Conservation (phyloP, 2,113 vertebrate species). For the Phaethornis superciliosus region DNA sequence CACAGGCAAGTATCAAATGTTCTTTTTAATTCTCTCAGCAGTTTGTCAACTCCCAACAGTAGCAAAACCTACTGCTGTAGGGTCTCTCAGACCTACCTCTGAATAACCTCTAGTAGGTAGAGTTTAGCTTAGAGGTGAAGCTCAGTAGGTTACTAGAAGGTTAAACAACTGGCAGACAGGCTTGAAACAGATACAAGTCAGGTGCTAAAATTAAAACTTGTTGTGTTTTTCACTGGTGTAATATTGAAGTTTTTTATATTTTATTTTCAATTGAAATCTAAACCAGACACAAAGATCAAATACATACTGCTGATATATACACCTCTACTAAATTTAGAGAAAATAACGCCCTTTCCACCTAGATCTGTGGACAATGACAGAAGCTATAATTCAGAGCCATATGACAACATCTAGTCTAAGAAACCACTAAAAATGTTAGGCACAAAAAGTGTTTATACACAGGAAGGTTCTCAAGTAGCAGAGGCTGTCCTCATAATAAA, state of each 20-base stretch:
- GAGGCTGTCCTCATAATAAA: conserved; percentile 42
- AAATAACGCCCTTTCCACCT: background rate
- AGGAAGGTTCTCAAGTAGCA: conserved; percentile 33
- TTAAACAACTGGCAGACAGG: background rate
- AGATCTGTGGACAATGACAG: background rate
- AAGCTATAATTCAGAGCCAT: conserved; percentile 16
- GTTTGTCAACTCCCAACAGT: background rate
- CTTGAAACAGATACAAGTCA: background rate
- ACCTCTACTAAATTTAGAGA: background rate
- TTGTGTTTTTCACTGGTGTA: background rate
- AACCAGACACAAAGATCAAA: background rate
- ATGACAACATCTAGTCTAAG: background rate
- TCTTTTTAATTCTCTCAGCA: background rate
- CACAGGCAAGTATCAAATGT: background rate
- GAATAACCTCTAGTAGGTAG: background rate
- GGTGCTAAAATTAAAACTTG: background rate
- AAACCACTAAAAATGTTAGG: conserved; percentile 42
- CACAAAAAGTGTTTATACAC: conserved; percentile 35
- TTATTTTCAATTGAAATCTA: background rate
- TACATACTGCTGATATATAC: background rate
- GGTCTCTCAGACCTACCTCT: fast-evolving
- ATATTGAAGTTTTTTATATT: background rate
- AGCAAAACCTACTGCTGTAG: background rate
- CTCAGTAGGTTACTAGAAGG: background rate
- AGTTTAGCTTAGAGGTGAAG: background rate